Evolutionary conservation across 2,113 vertebrate species (phyloP), one percentile per base, ranked within the genome.

Genomic region (Antechinus stuartii): DNA sequence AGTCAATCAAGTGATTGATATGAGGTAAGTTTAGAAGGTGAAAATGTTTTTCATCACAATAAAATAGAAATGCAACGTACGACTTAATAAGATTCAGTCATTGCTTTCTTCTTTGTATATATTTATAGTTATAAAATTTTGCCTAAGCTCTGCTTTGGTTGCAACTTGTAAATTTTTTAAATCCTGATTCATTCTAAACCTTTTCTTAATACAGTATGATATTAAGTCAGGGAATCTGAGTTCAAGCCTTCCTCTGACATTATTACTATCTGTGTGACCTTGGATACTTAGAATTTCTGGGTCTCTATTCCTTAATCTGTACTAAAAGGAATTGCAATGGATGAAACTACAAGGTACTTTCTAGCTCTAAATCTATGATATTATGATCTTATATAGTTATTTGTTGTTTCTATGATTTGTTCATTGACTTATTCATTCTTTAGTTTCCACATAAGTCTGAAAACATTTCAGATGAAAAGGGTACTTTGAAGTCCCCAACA

Each of bases 1-100:
- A 24, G 99, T 99, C 98, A 99, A 99, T 98, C 99, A 99, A 97
- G 99, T 99, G 98, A 99, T 99, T 94, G 99, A 99, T 97, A 99
- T 99, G 99, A 99, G 99, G 99, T 99, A 97, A 98, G 99, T 90
- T 95, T 23, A 0, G 0, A 35, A 56, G 47, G 50, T 92, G 46
- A 91, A 93, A 61, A 24, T 52, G 24, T 19, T 22, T 91, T 26
- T 84, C 89, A 27, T 90, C 57, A 57, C n/a, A 91, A 49, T 16
- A 89, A 30, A 27, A 19, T 30, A 52, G 2, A 6, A 61, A 68
- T 91, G 5, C 53, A 56, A 55, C 8, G 76, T 50, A 2, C 46
- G 56, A 91, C 47, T 94, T n/a, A 46, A 76, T 76, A 76, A 84
- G n/a, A 84, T 42, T 84, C 68, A 42, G 7, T 84, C 19, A 84